Evolutionary conservation across 2,888 invertebrate species (phyloP), one percentile per base, ranked within the genome.

Genomic region (Mongoloraphidia duomilia): DNA sequence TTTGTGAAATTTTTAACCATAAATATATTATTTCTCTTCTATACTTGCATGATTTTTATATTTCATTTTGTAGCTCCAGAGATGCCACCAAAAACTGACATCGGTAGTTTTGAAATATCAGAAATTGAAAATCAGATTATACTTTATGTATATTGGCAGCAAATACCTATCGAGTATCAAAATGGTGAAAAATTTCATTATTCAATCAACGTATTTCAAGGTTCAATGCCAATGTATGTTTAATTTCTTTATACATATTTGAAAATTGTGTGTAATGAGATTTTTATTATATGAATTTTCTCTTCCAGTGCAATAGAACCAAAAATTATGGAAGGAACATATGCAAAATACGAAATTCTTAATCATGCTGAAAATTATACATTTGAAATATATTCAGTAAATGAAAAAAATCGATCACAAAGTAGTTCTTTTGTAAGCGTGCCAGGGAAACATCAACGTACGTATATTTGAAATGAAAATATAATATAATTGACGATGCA

Each of bases 91-190:
- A 73, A 73, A 46, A 78, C 81, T 4, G 78, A 79, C 53, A 70
- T 78, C 12, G 89, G 90, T 39, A 82, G 84, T 59, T 90, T 88
- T 63, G 78, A 84, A 63, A 69, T 67, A 46, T 58, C 65, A 12
- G 64, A 64, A 46, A 73, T 65, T 58, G 68, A 72, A 14, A 65
- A 67, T 38, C 72, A 72, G 51, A 71, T 82, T 53, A 74, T 79
- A 47, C 70, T 87, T 40, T 78, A 79, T 62, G 68, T 90, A 17
- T 90, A 88, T 63, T 91, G 90, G 89, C 80, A 84, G 61, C 76
- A 81, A 54, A 73, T 90, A 46, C 75, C 77, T 14, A 72, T 74
- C 41, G 74, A 75, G 60, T 73, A 80, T 56, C 75, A 82, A 58
- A 87, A 87, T 60, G 90, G 88, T 14, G 76, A 77, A 8, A 74